Evolutionary conservation across 2,797 vertebrate genomes (phyloP).

Genomic region (Nannoperca obscura): DNA sequence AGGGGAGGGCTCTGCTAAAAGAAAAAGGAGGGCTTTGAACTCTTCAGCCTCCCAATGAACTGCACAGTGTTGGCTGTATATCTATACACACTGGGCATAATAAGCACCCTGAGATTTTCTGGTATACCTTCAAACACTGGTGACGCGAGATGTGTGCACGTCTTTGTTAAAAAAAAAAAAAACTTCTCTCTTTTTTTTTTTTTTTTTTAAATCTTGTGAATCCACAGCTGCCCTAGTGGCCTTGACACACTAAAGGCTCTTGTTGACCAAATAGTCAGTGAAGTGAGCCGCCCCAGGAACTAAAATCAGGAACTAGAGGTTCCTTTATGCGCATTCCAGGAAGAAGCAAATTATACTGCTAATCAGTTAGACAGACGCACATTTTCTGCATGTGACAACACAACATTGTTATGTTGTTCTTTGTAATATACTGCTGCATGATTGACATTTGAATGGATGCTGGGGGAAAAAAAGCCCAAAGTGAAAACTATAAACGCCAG

Average conservation of each 20-base stretch:
- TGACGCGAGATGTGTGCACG: not conserved
- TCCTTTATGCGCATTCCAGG: not conserved
- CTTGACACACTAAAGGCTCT: not conserved
- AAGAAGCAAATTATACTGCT: not conserved
- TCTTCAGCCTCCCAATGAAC: conserved; percentile 58
- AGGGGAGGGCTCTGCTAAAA: conserved; percentile 53
- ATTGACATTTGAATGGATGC: not conserved
- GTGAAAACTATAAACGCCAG: not conserved
- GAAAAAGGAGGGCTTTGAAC: conserved; percentile 73
- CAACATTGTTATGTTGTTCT: not conserved
- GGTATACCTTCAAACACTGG: conserved; percentile 26
- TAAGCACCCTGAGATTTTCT: conserved; percentile 47
- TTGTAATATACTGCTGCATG: not conserved
- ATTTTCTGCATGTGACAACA: conserved; percentile 1
- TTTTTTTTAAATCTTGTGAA: conserved; percentile 24
- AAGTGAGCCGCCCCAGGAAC: not conserved
- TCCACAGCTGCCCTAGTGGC: conserved; percentile 5
- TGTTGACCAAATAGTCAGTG: not conserved
- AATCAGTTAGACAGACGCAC: not conserved
- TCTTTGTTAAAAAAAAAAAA: conserved; percentile 23
- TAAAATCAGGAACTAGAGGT: not conserved
- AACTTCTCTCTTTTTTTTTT: too few relatives aligned
- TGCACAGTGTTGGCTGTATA: conserved; percentile 42
- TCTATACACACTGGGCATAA: conserved; percentile 37
- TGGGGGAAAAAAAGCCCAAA: not conserved